Base-by-base conservation (phyloP, 2,888 invertebrate species). In the Gari tellinella region DNA sequence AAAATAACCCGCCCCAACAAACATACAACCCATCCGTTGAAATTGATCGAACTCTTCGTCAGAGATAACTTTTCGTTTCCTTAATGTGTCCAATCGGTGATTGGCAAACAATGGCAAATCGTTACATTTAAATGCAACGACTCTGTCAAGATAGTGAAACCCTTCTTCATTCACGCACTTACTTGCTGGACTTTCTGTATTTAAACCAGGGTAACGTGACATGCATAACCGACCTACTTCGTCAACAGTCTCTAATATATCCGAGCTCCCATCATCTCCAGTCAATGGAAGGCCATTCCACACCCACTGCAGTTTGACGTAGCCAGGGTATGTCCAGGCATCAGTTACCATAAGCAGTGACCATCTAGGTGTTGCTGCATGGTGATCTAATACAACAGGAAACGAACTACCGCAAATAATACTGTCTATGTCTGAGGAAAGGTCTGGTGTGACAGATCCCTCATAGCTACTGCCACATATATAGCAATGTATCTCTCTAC, bases 281-380 rank as follows among this genome's bases (percentile, higher is more conserved):
- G 41, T 51, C n/a, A 40, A 40, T 23, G 21, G 21, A 4, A 23
- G 14, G 17, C 41, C 43, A 26, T 41, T 26, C 12, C 21, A 23
- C 15, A 61, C 40, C 4, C 8, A 25, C n/a, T 49, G 49, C 1
- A 61, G 25, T 51, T 51, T 49, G 1, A 61, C 49, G 19, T 61
- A 61, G 1, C 61, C 61, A 10, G 61, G 61, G 19, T 61, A 38
- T 15, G 61, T 61, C 12, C 38, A 10, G 12, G 4, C 4, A 26
- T 61, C 61, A 2, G 38, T 1, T 8, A 51, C 21, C 49, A 60
- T 37, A 12, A 49, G 14, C 17, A 60, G 19, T 15, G 49, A 25
- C 15, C 1, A 23, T 19, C 46, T 40, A n/a, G 31, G 15, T n/a
- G 60, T 31, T 7, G 60, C 49, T 19, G 31, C 49, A 21, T 21